phyloP scores from a whole-genome alignment of 2,888 invertebrate genomes.

The Ephialtes manifestator region DNA sequence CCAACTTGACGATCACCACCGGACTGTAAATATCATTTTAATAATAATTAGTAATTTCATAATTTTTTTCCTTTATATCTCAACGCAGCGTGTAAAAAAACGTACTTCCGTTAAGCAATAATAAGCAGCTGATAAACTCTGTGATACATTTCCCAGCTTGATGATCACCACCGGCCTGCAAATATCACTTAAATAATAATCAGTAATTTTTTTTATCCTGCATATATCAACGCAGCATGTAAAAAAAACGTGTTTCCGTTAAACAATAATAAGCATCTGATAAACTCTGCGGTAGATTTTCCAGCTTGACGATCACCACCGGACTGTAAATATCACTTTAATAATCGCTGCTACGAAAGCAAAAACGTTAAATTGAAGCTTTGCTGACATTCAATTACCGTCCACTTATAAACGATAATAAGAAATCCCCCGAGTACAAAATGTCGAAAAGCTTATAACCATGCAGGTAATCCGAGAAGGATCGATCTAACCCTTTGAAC shows the following conservation, averaged over 20 bases:
- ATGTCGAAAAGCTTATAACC: constrained; percentile 40
- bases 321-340: neutral
- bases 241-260: no score
- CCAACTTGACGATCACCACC: neutral
- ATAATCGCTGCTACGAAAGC: neutral
- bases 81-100: neutral
- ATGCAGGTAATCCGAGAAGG: constrained; percentile 13
- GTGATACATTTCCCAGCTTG: neutral
- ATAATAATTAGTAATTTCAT: no score
- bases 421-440: constrained; percentile 67
- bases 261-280: no score
- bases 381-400: constrained; percentile 76
- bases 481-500: constrained; percentile 24
- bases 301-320: neutral
- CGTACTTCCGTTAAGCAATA: constrained; percentile 7
- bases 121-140: constrained; percentile 1
- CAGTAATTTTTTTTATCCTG: no score
- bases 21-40: neutral
- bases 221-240: no score
- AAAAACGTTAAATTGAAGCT: constrained; percentile 31
- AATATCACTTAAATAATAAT: neutral
- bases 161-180: neutral
- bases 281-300: neutral
- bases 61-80: no score
- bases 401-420: constrained; percentile 72